Percentiles rank a stretch among this genome's conserved stretches.
Conservation (phyloP, 2,797 vertebrate species). For the Astyanax mexicanus region DNA sequence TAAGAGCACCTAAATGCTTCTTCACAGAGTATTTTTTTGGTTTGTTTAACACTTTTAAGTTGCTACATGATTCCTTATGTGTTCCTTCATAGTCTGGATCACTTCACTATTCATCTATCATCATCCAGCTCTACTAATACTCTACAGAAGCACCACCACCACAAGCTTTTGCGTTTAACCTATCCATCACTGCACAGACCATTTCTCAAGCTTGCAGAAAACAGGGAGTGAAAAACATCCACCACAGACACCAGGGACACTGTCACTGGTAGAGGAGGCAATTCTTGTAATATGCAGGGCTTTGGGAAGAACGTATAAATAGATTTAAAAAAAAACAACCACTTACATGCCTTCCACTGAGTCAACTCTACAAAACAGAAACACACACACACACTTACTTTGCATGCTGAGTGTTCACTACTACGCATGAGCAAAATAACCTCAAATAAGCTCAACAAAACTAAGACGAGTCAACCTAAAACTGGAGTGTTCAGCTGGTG, state of each 20-base stretch:
- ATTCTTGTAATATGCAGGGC: slow-evolving; percentile 16
- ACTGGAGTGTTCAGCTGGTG: not conserved
- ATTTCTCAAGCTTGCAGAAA: slow-evolving; percentile 25
- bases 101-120: no score
- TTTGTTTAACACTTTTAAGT: no score
- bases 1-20: no score
- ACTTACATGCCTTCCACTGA: slow-evolving; percentile 97
- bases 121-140: not conserved
- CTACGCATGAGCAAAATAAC: slow-evolving; percentile 67
- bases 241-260: slow-evolving; percentile 36
- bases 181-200: not conserved
- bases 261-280: slow-evolving; percentile 43
- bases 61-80: no score
- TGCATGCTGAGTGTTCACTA: slow-evolving; percentile 82
- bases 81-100: no score
- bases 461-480: not conserved
- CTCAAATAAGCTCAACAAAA: not conserved
- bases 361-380: slow-evolving; percentile 92
- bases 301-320: slow-evolving; percentile 6
- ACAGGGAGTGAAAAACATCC: not conserved
- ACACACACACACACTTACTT: slow-evolving; percentile 83
- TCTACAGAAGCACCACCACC: not conserved
- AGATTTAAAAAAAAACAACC: slow-evolving; percentile 83
- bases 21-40: no score
- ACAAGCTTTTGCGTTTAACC: not conserved